phyloP scores from a whole-genome alignment of 2,888 invertebrate species.

The Spicauda simplicius region DNA sequence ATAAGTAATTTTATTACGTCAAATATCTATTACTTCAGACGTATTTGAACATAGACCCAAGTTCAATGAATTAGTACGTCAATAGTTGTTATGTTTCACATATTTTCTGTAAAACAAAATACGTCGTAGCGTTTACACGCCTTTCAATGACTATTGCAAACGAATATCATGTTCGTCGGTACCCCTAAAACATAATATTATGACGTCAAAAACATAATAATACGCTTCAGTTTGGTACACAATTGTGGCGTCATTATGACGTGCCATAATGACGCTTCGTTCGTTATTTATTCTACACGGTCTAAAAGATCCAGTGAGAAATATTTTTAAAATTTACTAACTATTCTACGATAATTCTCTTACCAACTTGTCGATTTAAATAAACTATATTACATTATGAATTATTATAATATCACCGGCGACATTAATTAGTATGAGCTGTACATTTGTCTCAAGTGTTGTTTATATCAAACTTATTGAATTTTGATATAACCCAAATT shows the following conservation, averaged over 20 bases:
- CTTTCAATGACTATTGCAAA: background rate
- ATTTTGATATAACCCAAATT: background rate
- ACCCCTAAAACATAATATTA: slow-evolving; percentile 34
- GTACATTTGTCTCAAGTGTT: background rate
- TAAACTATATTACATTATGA: slow-evolving; percentile 22
- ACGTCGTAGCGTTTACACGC: background rate
- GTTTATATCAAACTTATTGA: background rate
- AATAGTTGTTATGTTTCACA: background rate
- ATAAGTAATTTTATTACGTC: too few relatives aligned
- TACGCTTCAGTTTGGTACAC: slow-evolving; percentile 34
- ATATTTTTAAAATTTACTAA: slow-evolving; percentile 25
- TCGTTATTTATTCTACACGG: slow-evolving; percentile 23
- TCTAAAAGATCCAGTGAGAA: slow-evolving; percentile 9
- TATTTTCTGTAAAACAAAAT: background rate
- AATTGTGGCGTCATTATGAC: slow-evolving; percentile 14
- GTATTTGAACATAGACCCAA: too few relatives aligned
- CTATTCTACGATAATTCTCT: slow-evolving; percentile 20
- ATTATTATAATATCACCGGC: slow-evolving; percentile 20
- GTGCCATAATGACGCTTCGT: slow-evolving; percentile 19
- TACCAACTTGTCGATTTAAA: slow-evolving; percentile 20
- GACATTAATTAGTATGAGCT: slow-evolving; percentile 18
- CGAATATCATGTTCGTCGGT: slow-evolving; percentile 20
- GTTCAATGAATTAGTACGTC: too few relatives aligned
- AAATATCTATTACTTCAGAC: too few relatives aligned
- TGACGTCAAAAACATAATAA: slow-evolving; percentile 29